Base-by-base conservation (phyloP, 2,888 invertebrate genomes). In the Callyntrura guangdongensis region DNA sequence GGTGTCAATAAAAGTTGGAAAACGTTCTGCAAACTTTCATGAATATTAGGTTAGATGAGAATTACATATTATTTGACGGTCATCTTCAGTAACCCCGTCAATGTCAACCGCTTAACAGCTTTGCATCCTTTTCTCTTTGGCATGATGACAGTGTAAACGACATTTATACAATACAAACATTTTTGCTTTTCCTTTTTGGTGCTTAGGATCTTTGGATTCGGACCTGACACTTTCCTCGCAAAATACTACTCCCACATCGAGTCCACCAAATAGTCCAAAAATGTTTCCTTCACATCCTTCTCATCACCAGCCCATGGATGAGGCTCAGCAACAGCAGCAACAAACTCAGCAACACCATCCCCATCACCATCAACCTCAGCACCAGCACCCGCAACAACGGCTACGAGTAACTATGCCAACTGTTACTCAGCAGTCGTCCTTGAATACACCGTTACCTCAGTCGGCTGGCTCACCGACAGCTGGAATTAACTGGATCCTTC, bases 401-500 rank as follows among this genome's bases (percentile, higher is more conserved):
- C 86, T 94, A 17, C 91, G 94, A 11, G 94, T 94, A 17, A 94
- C 93, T 9, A 94, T 94, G 94, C 94, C 94, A 5, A 91, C 93
- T 14, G 92, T 93, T 36, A 92, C 93, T 27, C 93, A 96, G 94
- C 96, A 97, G 94, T 96, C 96, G 94, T 96, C 96, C 81, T 94
- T 95, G 95, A 94, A 95, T 96, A 94, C 95, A 95, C 94, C 95
- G 96, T 94, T 95, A 95, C 95, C 90, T 94, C 95, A 84, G 94
- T 94, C 92, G 95, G 95, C 94, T 92, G 96, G 95, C 95, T 95
- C 92, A 95, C 95, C 94, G 95, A 94, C 95, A 94, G 92, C 95
- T 92, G 96, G 95, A 93, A 96, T 96, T 94, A 96, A 95, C 94
- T 98, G 97, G 97, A 96, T 97, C 94, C 96, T 97, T 92, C 97